Evolutionary conservation across 2,113 vertebrate genomes (phyloP).

Genomic region (Riparia riparia): DNA sequence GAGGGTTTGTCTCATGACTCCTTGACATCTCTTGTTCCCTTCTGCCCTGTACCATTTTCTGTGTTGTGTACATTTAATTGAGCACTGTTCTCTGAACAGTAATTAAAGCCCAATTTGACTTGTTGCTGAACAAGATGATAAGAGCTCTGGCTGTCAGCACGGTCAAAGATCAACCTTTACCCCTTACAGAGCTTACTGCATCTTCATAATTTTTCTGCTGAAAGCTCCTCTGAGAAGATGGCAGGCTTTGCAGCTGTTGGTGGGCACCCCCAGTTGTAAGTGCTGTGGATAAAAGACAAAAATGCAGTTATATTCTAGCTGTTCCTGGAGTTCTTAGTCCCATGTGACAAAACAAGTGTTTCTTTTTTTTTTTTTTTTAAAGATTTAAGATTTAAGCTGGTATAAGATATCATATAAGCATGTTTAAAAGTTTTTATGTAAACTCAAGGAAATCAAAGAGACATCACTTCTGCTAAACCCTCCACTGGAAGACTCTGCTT

Average conservation of each 20-base stretch:
- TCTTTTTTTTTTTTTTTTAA: not conserved
- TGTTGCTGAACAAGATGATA: constrained; percentile 67
- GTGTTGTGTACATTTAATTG: constrained; percentile 56
- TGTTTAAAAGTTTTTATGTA: not conserved
- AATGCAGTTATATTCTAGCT: not conserved
- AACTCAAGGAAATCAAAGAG: not conserved
- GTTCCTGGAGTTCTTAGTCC: not conserved
- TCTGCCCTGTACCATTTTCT: constrained; percentile 45
- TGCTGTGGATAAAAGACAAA: constrained; percentile 19
- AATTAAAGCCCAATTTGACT: constrained; percentile 78
- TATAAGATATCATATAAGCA: not conserved
- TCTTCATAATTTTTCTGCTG: constrained; percentile 57
- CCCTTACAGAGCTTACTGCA: not conserved
- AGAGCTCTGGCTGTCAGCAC: constrained; percentile 63
- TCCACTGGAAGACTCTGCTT: not conserved
- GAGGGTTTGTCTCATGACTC: constrained; percentile 72
- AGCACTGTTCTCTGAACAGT: constrained; percentile 64
- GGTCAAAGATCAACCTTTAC: constrained; percentile 77
- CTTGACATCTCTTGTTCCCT: constrained; percentile 69
- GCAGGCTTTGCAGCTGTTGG: constrained; percentile 53
- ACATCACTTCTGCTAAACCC: not conserved
- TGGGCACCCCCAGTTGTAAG: not conserved
- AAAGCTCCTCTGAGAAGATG: constrained; percentile 38
- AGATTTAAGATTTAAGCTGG: not conserved
- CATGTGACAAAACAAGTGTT: not conserved